A percentile compares a stretch with the other conserved stretches of the same genome.
Evolutionary conservation across 2,888 invertebrate genomes (phyloP).

Genomic region (Gibbula magus): DNA sequence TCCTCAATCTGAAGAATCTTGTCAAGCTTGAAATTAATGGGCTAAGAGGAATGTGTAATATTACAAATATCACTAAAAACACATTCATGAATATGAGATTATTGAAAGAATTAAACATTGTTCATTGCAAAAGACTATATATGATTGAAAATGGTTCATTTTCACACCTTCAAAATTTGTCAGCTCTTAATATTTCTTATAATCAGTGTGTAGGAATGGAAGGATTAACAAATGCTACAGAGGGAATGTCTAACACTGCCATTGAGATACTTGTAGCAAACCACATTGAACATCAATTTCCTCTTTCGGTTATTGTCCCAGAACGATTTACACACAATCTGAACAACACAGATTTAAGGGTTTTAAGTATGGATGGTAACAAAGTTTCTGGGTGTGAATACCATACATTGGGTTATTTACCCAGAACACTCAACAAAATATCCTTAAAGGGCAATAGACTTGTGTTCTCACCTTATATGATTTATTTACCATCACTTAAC

Average conservation of each 20-base stretch:
- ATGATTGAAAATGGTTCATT: neutral
- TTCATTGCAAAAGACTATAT: neutral
- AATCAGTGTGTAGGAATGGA: neutral
- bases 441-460: neutral
- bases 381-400: neutral
- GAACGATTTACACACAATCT: neutral
- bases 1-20: neutral
- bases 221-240: neutral
- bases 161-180: neutral
- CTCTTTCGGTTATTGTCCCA: neutral
- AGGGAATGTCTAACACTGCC: neutral
- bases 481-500: neutral
- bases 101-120: too few relatives aligned
- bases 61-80: neutral
- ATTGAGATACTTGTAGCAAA: neutral
- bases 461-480: neutral
- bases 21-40: neutral
- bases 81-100: neutral
- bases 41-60: neutral
- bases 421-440: neutral
- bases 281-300: neutral
- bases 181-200: neutral
- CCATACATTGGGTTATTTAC: neutral
- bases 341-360: neutral
- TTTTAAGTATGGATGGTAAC: neutral